Evolutionary conservation across 1,140 invertebrate species (phyloP), one percentile per base, ranked within the genome.

Genomic region (Brachystomella parvula): DNA sequence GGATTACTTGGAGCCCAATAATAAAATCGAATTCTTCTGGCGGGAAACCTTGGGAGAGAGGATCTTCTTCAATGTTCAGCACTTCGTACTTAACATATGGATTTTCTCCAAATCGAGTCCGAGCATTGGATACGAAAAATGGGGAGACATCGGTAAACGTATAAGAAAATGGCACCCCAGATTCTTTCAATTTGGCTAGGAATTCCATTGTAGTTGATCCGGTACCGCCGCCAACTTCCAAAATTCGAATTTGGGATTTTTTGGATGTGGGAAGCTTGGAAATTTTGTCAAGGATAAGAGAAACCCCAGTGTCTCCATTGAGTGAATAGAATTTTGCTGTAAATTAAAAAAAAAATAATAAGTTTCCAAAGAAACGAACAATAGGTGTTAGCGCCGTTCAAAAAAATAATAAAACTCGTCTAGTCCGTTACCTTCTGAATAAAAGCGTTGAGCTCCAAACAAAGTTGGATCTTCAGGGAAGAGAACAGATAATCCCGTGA

Each of bases 201-300:
- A 61, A 19, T n/a, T 61, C 12, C 1, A 19, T 1, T 2, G 60
- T 56, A 1, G 60, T 59, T 17, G 33, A 59, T 21, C 59, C 65
- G 15, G 65, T 66, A 1, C 65, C 65, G 12, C 58, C 65, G 19
- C 65, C 65, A 1, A 66, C 59, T 57, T 66, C 65, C 30, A 66
- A 47, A 39, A 66, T 49, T 1, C 65, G 39, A 19, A 63, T 33
- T 24, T 24, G 12, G 28, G 6, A 1, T 24, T 28, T 58, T 1
- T 9, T 29, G 12, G 24, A 6, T 24, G 2, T 62, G 2, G 63
- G 47, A 31, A 64, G 30, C 31, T 19, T 44, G 15, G 3, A 2
- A 24, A 26, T 26, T 24, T 35, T 26, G 17, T 62, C 47, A 21
- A 61, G 39, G 12, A 58, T n/a, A 15, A 28, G 19, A 19, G 30